These are phyloP conservation scores for Spicauda simplicius DNA, from an alignment of 2,888 invertebrate genomes.

Conservation along the genomic window DNA sequence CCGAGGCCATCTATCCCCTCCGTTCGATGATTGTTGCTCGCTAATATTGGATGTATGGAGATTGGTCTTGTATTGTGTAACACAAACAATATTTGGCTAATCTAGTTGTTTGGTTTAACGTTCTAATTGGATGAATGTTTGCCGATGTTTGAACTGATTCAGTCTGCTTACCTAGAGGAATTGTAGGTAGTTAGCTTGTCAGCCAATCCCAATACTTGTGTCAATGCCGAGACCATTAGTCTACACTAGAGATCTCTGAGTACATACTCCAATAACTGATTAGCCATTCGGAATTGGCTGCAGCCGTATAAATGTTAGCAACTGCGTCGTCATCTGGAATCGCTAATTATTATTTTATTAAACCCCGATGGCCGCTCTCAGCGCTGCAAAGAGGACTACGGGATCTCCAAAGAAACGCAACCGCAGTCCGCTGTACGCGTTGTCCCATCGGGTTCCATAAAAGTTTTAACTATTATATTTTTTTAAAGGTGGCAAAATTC, in stretches of 20 bases:
- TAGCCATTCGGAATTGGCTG: constrained; percentile 15
- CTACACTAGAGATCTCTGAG: constrained; percentile 20
- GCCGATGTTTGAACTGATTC: constrained; percentile 53
- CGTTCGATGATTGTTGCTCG: constrained; percentile 51
- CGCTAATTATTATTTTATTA: no score
- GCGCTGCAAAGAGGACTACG: no score
- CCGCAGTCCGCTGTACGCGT: no score
- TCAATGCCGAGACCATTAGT: constrained; percentile 3
- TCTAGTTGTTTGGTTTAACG: constrained; percentile 66
- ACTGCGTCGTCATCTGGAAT: constrained; percentile 1
- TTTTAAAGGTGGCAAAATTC: no score
- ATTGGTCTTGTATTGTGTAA: constrained; percentile 67
- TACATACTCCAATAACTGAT: constrained; percentile 23
- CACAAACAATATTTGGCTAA: constrained; percentile 76
- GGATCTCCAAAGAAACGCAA: no score
- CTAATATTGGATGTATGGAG: constrained; percentile 71
- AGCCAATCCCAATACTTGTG: constrained; percentile 20
- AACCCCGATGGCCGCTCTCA: no score
- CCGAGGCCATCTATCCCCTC: constrained; percentile 52
- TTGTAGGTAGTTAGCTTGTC: constrained; percentile 33
- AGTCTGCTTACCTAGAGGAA: constrained; percentile 47
- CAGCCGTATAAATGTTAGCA: constrained; percentile 7
- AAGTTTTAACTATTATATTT: no score
- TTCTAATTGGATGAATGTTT: constrained; percentile 70
- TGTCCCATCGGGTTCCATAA: no score